Evolutionary conservation across 2,888 invertebrate genomes (phyloP).

Genomic region (Drosophila imparisetae): DNA sequence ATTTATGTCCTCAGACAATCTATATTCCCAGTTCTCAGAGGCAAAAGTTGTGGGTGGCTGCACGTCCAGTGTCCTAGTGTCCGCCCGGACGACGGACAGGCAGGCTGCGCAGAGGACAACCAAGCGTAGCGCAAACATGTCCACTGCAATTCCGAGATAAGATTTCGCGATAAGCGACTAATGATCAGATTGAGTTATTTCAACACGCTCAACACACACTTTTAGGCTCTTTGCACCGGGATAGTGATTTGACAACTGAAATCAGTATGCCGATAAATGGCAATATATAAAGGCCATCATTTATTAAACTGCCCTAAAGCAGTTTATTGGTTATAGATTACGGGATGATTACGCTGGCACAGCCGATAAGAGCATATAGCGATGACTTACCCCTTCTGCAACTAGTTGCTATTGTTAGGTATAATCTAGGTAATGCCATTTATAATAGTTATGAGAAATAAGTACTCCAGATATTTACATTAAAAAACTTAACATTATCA

Average conservation of each 20-base stretch:
- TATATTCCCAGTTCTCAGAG: constrained; percentile 62
- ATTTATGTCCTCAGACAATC: constrained; percentile 80
- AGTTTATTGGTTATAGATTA: constrained; percentile 66
- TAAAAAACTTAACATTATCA: background rate
- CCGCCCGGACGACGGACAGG: constrained; percentile 54
- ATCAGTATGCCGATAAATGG: constrained; percentile 12
- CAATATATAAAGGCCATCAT: constrained; percentile 53
- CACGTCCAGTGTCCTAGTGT: constrained; percentile 29
- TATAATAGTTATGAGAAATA: background rate
- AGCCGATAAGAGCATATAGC: constrained; percentile 50
- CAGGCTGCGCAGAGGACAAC: constrained; percentile 57
- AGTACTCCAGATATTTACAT: too few species aligned
- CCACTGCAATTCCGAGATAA: constrained; percentile 27
- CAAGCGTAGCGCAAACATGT: constrained; percentile 55
- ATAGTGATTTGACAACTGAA: constrained; percentile 57
- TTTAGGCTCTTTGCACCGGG: constrained; percentile 8
- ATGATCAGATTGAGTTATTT: constrained; percentile 15
- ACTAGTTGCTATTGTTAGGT: constrained; percentile 28
- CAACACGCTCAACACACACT: constrained; percentile 25
- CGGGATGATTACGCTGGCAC: constrained; percentile 46
- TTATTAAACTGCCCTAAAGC: constrained; percentile 24
- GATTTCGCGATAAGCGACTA: constrained; percentile 5
- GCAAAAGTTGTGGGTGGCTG: constrained; percentile 41
- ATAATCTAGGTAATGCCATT: constrained; percentile 4
- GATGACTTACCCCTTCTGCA: constrained; percentile 58